Conservation (phyloP, 2,113 vertebrate species). For the Ctenomys sociabilis region DNA sequence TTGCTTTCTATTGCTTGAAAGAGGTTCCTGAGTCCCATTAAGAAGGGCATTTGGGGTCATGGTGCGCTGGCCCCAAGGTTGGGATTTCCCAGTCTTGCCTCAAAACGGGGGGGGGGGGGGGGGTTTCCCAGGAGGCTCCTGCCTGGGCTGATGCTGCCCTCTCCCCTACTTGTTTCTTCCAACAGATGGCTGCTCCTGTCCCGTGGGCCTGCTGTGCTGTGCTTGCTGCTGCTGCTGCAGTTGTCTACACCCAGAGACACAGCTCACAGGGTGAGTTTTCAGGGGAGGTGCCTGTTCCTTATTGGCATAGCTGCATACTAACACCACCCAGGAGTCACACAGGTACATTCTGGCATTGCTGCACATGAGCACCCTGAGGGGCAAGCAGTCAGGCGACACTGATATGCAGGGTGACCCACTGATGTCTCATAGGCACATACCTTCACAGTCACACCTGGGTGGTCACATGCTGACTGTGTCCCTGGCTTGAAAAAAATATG, state of each 20-base stretch:
- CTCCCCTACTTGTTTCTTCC: conserved; percentile 50
- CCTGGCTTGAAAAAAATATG: conserved; percentile 5
- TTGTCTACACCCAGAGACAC: conserved; percentile 95
- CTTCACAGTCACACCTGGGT: not conserved
- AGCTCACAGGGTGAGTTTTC: conserved; percentile 93
- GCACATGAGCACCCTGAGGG: not conserved
- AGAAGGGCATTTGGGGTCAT: conserved; percentile 54
- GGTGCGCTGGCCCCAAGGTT: conserved; percentile 3
- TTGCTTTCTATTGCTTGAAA: conserved; percentile 54
- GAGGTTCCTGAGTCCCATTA: conserved; percentile 62
- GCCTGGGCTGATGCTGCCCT: conserved; percentile 34
- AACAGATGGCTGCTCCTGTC: conserved; percentile 96
- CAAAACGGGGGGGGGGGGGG: not conserved
- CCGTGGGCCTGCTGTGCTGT: conserved; percentile 93
- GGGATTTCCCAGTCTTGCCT: conserved; percentile 51
- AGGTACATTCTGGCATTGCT: not conserved
- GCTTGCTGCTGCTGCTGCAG: conserved; percentile 92
- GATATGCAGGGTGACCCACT: not conserved
- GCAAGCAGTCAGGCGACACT: not conserved
- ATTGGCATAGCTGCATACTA: not conserved
- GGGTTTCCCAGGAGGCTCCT: not conserved
- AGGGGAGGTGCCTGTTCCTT: not conserved
- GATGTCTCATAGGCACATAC: not conserved
- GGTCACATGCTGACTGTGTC: not conserved
- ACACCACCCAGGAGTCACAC: not conserved